Evolutionary conservation across 2,797 vertebrate genomes (phyloP).

Genomic region (Periophthalmus magnuspinnatus): DNA sequence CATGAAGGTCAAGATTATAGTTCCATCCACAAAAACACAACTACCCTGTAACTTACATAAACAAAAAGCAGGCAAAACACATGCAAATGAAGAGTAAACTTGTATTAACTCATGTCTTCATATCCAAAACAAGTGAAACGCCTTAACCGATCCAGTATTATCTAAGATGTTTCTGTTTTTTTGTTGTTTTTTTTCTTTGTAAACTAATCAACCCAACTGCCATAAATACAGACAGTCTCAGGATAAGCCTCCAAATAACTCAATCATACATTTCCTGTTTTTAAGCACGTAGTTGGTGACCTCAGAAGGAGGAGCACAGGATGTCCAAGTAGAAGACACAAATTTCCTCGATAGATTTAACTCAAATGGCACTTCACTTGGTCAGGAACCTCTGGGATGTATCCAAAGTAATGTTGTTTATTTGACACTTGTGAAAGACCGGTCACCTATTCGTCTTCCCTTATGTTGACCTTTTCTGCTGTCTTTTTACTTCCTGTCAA

Average conservation of each 20-base stretch:
- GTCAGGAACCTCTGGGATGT: conserved; percentile 40
- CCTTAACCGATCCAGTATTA: neutral
- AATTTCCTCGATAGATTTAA: conserved; percentile 70
- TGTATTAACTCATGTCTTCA: neutral
- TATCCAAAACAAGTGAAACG: neutral
- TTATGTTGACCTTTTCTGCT: neutral
- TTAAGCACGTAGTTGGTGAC: conserved; percentile 67
- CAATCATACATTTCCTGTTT: conserved; percentile 75
- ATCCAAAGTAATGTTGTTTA: conserved; percentile 48
- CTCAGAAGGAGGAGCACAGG: conserved; percentile 72
- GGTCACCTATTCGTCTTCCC: neutral
- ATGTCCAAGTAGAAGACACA: conserved; percentile 66
- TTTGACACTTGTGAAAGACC: conserved; percentile 15
- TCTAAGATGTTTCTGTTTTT: neutral
- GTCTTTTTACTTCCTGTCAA: neutral
- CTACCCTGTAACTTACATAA: neutral
- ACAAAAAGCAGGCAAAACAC: neutral
- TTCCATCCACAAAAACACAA: neutral
- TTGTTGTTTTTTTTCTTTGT: conserved; percentile 2
- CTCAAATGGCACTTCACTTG: conserved; percentile 44
- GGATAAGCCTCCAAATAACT: conserved; percentile 70
- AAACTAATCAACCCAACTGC: conserved; percentile 59
- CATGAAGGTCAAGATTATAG: too few species aligned
- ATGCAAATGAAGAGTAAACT: neutral
- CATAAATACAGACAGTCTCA: conserved; percentile 54